phyloP scores from a whole-genome alignment of 2,797 vertebrate species.

The Sebastes flavidus region DNA sequence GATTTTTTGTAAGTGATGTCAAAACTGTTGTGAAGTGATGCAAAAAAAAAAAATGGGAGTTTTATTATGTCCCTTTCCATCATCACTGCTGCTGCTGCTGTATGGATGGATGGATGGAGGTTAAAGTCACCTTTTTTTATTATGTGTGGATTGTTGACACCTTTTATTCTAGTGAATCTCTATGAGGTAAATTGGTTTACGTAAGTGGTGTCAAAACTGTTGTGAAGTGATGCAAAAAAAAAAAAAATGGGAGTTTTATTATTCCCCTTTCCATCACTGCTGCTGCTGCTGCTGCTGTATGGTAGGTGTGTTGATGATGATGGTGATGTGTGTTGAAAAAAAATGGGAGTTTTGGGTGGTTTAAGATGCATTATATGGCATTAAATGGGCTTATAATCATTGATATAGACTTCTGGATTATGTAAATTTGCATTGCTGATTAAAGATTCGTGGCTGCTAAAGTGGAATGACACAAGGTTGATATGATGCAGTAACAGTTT shows the following conservation, averaged over 20 bases:
- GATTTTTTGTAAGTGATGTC: slow-evolving; percentile 8
- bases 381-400: too few species aligned
- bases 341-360: too few species aligned
- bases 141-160: slow-evolving; percentile 20
- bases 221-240: neutral
- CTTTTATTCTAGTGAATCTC: slow-evolving; percentile 7
- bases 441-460: too few species aligned
- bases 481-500: too few species aligned
- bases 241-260: neutral
- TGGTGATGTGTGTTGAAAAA: too few species aligned
- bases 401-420: too few species aligned
- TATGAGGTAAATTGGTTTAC: neutral
- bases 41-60: neutral
- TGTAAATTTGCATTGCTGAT: too few species aligned
- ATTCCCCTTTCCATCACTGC: too few species aligned
- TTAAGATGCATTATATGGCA: too few species aligned
- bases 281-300: too few species aligned
- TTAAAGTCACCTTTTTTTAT: neutral
- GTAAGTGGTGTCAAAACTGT: slow-evolving; percentile 7
- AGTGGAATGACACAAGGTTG: too few species aligned
- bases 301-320: too few species aligned
- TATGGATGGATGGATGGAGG: neutral
- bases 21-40: neutral
- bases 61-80: neutral
- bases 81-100: neutral